phyloP scores from a whole-genome alignment of 2,888 invertebrate species.

The Saturnia pavonia region DNA sequence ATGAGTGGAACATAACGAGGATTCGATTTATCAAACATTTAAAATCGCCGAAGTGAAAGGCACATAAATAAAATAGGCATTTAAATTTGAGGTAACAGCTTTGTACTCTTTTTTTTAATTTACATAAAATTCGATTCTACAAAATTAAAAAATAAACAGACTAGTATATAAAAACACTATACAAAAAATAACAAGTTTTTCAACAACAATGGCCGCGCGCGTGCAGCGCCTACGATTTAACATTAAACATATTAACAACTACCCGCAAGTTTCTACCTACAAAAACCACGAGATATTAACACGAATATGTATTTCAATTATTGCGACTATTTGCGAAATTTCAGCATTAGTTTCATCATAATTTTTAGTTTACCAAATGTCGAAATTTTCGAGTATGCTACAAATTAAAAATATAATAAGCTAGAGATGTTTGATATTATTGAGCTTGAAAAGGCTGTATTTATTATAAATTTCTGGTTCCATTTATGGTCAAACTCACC shows the following conservation, averaged over 20 bases:
- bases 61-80: slow-evolving; percentile 17
- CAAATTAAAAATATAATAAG: too few relatives aligned
- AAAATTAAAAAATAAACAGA: slow-evolving; percentile 46
- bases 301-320: neutral
- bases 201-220: slow-evolving; percentile 16
- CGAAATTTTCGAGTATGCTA: too few relatives aligned
- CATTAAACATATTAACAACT: neutral
- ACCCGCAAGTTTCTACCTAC: neutral
- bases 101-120: slow-evolving; percentile 57
- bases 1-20: too few relatives aligned
- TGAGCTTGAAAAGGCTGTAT: too few relatives aligned
- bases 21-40: too few relatives aligned
- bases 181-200: slow-evolving; percentile 22
- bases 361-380: neutral
- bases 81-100: slow-evolving; percentile 43
- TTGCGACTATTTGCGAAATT: too few relatives aligned
- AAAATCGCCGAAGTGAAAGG: neutral
- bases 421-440: too few relatives aligned
- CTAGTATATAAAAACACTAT: slow-evolving; percentile 44
- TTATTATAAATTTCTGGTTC: neutral
- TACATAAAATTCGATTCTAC: slow-evolving; percentile 50
- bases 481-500: neutral
- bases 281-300: neutral
- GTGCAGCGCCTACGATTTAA: neutral
- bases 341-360: neutral